phyloP scores from a whole-genome alignment of 2,888 invertebrate species.

The Callinectes sapidus region DNA sequence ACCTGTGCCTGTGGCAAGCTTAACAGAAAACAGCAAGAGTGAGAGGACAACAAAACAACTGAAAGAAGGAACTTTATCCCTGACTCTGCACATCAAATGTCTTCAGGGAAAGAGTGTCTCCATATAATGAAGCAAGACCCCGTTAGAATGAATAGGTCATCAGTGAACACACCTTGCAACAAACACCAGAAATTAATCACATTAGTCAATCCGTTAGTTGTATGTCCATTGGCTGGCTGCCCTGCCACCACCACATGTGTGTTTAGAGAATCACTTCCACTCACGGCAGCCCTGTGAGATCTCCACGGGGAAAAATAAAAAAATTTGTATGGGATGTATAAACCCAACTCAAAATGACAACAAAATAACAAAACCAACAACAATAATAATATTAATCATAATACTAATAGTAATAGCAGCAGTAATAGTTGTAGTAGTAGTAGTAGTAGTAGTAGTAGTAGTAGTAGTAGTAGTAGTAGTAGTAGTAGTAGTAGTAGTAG shows the following conservation, averaged over 20 bases:
- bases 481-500: neutral
- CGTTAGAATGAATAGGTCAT: neutral
- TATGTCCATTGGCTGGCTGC: no score
- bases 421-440: no score
- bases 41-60: neutral
- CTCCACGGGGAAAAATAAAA: neutral
- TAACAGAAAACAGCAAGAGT: neutral
- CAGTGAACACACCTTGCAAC: neutral
- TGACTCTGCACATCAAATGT: neutral
- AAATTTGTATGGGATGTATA: no score
- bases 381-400: no score
- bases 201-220: neutral
- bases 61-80: conserved; percentile 1
- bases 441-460: no score
- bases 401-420: no score
- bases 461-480: no score
- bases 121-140: neutral
- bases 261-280: neutral
- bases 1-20: no score
- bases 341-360: no score
- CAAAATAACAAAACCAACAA: neutral
- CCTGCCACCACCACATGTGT: neutral
- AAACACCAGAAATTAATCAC: neutral
- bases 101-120: neutral
- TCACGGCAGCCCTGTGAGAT: neutral